phyloP scores from a whole-genome alignment of 2,888 invertebrate species.

The Bembecia ichneumoniformis region DNA sequence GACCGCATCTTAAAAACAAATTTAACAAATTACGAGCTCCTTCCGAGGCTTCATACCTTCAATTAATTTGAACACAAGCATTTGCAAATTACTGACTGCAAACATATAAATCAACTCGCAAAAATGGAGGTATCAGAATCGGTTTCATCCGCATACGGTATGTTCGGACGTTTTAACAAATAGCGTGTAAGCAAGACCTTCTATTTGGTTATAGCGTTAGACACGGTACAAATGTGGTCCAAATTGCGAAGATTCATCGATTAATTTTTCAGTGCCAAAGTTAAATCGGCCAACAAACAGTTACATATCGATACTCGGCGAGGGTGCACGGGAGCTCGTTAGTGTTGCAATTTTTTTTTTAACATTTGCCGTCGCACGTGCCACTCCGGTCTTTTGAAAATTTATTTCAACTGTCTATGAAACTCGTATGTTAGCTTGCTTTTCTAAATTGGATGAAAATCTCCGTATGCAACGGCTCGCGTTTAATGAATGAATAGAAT shows the following conservation, averaged over 20 bases:
- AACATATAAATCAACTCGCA: slow-evolving; percentile 37
- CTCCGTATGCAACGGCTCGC: slow-evolving; percentile 3
- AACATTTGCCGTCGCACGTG: slow-evolving; percentile 16
- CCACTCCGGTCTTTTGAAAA: slow-evolving; percentile 17
- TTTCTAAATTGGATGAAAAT: slow-evolving; percentile 14
- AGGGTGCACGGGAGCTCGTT: slow-evolving; percentile 34
- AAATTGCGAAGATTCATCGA: slow-evolving; percentile 37
- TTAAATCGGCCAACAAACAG: slow-evolving; percentile 38
- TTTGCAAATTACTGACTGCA: slow-evolving; percentile 42
- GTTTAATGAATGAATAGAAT: not conserved
- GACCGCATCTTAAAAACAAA: slow-evolving; percentile 13
- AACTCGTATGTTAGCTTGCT: slow-evolving; percentile 4
- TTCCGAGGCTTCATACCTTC: slow-evolving; percentile 36
- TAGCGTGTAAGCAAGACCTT: slow-evolving; percentile 18
- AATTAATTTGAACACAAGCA: slow-evolving; percentile 40
- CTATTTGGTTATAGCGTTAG: slow-evolving; percentile 19
- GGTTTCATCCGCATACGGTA: slow-evolving; percentile 12
- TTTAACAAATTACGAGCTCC: slow-evolving; percentile 13
- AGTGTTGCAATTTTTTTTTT: slow-evolving; percentile 25
- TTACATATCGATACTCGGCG: slow-evolving; percentile 38
- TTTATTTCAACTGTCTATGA: slow-evolving; percentile 11
- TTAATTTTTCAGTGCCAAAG: slow-evolving; percentile 48
- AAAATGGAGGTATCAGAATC: slow-evolving; percentile 11
- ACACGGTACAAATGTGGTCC: slow-evolving; percentile 24
- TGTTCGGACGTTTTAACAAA: slow-evolving; percentile 16